Evolutionary conservation across 2,113 vertebrate species (phyloP), one percentile per base, ranked within the genome.

Genomic region (Aviceda subcristata): DNA sequence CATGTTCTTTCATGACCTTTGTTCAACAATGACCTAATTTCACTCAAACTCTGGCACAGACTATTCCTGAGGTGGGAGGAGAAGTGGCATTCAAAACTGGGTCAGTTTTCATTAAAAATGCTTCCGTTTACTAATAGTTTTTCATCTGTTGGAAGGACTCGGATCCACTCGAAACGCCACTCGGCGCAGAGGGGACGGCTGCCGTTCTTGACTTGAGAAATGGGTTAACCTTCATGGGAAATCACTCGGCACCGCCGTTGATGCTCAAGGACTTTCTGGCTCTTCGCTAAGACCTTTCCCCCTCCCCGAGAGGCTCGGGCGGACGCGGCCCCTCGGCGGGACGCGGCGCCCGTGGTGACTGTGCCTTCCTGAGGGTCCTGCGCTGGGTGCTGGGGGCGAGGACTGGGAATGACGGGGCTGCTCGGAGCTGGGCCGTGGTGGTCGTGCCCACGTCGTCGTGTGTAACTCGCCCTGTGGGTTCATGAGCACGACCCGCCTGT

Each of bases 21-120:
- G 67, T 91, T 97, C 76, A 94, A 87, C 73, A 80, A 53, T 26
- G 92, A 96, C 95, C 95, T 93, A 96, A 93, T 97, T 91, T 95
- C 81, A 8, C 75, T 91, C 88, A 11, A 57, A 45, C 88, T 71
- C 74, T 76, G 92, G 85, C 84, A 68, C 64, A 51, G 45, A 14
- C 88, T 46, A 17, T 88, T 96, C 91, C 88, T 90, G 79, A 95
- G 93, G 79, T 55, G 88, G 93, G 83, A 97, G 90, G 80, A 97
- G 93, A 94, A 93, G 88, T 23, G 62, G n/a, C 79, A 21, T 32
- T 34, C 75, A 66, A 86, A 95, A 95, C 55, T 94, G 94, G 94
- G 96, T 96, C 92, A 88, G 75, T 94, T 97, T 96, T 93, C 92
- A 80, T 80, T 83, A 93, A 92, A 93, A 96, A 71, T 1, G 11